A percentile compares a stretch with the other conserved stretches of the same genome.
Conservation (phyloP, 2,113 vertebrate species). For the Acanthisitta chloris region DNA sequence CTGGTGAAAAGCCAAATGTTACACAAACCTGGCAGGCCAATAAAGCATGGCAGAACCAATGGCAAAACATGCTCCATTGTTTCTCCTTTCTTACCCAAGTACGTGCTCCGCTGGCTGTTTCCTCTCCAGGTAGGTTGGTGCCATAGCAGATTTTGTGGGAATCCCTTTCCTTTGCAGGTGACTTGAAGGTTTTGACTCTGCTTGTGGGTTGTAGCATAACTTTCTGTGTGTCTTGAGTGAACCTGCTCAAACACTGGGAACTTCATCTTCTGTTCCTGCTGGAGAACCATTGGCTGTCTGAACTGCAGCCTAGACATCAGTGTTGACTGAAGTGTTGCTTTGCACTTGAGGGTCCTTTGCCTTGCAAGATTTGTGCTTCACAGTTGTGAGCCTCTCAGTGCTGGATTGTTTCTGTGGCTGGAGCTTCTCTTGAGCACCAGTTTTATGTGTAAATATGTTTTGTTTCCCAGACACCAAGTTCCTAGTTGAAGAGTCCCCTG, state of each 20-base stretch:
- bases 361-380: not conserved
- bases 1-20: not conserved
- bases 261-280: not conserved
- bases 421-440: not conserved
- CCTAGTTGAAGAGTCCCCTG: not conserved
- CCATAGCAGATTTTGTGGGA: not conserved
- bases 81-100: constrained; percentile 19
- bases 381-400: not conserved
- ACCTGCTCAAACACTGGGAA: not conserved
- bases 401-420: not conserved
- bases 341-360: not conserved
- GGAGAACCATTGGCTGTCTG: not conserved
- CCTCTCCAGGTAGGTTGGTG: not conserved
- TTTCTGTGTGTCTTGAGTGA: not conserved
- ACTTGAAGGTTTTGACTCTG: not conserved
- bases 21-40: constrained; percentile 4
- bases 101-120: not conserved
- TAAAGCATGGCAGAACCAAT: constrained; percentile 47
- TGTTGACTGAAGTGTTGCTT: not conserved
- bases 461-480: not conserved
- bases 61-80: not conserved
- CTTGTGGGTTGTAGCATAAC: not conserved
- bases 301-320: not conserved
- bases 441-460: not conserved
- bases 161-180: not conserved